phyloP scores from a whole-genome alignment of 2,888 invertebrate genomes.

The Tenodera sinensis region DNA sequence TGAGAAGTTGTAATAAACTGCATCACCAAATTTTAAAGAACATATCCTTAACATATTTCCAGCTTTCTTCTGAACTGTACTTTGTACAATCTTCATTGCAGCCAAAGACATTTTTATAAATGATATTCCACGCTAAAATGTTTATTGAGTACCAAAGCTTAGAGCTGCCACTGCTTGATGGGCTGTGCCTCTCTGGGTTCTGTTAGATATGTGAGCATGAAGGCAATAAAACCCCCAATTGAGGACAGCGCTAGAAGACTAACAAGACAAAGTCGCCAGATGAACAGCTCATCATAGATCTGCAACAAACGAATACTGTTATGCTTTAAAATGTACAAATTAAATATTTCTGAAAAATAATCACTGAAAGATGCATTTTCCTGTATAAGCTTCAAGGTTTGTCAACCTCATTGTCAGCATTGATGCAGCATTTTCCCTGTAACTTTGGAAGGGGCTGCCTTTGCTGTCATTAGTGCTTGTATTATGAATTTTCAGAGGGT shows the following conservation, averaged over 20 bases:
- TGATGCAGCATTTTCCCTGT: too few species aligned
- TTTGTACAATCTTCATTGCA: not conserved
- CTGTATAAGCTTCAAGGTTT: too few species aligned
- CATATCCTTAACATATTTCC: not conserved
- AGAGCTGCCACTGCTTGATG: constrained; percentile 43
- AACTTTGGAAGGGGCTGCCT: too few species aligned
- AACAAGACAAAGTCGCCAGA: constrained; percentile 50
- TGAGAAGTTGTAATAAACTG: not conserved
- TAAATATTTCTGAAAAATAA: too few species aligned
- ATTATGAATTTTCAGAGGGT: too few species aligned
- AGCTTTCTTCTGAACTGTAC: not conserved
- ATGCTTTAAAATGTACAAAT: too few species aligned
- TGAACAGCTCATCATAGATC: constrained; percentile 53
- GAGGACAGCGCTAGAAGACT: constrained; percentile 47
- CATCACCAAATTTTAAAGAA: not conserved
- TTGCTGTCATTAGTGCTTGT: too few species aligned
- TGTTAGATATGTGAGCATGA: constrained; percentile 49
- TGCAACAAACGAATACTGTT: constrained; percentile 40
- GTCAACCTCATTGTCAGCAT: too few species aligned
- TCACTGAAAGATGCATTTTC: too few species aligned
- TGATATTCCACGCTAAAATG: not conserved
- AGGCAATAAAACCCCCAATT: constrained; percentile 47
- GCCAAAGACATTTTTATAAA: not conserved
- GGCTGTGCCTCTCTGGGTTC: constrained; percentile 48
- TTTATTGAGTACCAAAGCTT: not conserved